Base-by-base conservation (phyloP, 2,888 invertebrate species). In the Holacanthella duospinosa region DNA sequence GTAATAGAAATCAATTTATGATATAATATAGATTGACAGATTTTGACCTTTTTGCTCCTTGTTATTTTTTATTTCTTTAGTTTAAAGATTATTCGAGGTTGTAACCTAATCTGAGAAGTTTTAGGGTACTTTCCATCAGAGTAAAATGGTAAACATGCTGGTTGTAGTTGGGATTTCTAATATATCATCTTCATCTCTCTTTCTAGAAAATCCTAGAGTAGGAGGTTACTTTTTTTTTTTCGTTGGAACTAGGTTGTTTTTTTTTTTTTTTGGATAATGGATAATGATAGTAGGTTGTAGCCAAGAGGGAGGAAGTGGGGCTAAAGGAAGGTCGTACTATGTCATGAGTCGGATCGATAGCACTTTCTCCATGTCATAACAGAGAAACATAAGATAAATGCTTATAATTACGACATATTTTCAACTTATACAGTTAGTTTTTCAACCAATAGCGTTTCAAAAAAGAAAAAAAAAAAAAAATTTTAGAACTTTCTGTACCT, bases 141-240 rank as follows among this genome's bases (percentile, higher is more conserved):
- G n/a, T n/a, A n/a, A 4, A 21, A 21, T 9, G 48, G 48, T 48
- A 48, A 48, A 48, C 48, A 48, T 48, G 21, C 48, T 48, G 48
- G 48, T 21, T 16, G 19, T 21, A 48, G 48, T 36, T 21, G 12
- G 19, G 16, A n/a, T 21, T 21, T 48, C 48, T 21, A 9, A 48
- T 48, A 48, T 48, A 48, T 48, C 48, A 48, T 48, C 48, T 48
- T 48, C 48, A 48, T 48, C 48, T 48, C n/a, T 21, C 48, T 48
- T 21, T 21, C 4, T 21, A n/a, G 21, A 9, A 48, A 48, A 48
- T 48, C 48, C 48, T 48, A 36, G 6, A 4, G 19, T n/a, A 21
- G 4, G 48, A 9, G n/a, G n/a, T n/a, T n/a, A 48, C 21, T n/a
- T 21, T 48, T 48, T 48, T 36, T 36, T 36, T 36, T 36, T 36